Base-by-base conservation (phyloP, 2,797 vertebrate species). In the Nannoperca australis region DNA sequence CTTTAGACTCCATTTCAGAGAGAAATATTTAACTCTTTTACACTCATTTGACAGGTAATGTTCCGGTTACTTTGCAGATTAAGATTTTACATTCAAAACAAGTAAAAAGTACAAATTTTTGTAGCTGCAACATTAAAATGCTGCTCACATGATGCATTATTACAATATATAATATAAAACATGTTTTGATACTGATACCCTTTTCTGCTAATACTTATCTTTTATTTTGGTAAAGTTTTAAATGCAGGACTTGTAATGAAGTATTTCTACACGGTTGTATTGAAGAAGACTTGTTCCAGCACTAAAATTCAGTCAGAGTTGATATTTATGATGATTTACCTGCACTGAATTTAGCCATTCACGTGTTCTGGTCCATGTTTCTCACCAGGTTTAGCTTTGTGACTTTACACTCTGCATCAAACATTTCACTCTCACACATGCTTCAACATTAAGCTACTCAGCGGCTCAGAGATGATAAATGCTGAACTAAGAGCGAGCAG, bases 401-500 rank as follows among this genome's bases (percentile, higher is more conserved):
- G 17, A 38, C 22, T 27, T 47, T 5, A 13, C 17, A 14, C 65
- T 62, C 4, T 38, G 44, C 22, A 40, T 42, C 38, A 64, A 58
- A 36, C 58, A 42, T 58, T 65, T 60, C 27, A 20, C 3, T 22
- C 3, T 34, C 60, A 18, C 3, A 22, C 45, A 47, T 45, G 38
- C 71, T 50, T 49, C 30, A 78, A 47, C 62, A 42, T 60, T 73
- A 63, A 51, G 64, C 66, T 6, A 5, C 9, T 82, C 53, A n/a
- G 54, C 7, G 11, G 15, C 60, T 63, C 42, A 5, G 36, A 12
- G 36, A 56, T 3, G 20, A 53, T 72, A 79, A 78, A 62, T 64
- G 78, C 68, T 86, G 73, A 85, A 73, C 70, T 76, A 61, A 64
- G 83, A 78, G 45, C 63, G n/a, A 67, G 76, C 79, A 77, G 69